Percentiles rank a stretch among this genome's conserved stretches.
Conservation (phyloP, 2,113 vertebrate genomes). For the Connochaetes taurinus region DNA sequence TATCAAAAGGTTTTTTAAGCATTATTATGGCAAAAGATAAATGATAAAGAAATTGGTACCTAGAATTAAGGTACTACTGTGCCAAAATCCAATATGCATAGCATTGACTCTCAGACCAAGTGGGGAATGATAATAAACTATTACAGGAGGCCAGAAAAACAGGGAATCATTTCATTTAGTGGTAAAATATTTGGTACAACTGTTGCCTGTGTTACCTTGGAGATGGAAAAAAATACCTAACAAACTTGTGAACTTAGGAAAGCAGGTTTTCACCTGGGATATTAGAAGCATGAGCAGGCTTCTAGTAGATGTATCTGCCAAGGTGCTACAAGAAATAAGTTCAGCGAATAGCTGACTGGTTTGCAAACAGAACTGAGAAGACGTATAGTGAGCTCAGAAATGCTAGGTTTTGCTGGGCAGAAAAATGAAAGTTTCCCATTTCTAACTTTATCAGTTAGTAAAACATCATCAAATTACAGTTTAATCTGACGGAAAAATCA, state of each 20-base stretch:
- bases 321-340: background rate
- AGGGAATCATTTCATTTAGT: background rate
- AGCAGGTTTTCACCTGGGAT: background rate
- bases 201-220: background rate
- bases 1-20: background rate
- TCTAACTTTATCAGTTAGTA: background rate
- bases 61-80: background rate
- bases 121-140: background rate
- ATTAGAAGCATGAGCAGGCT: background rate
- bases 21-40: background rate
- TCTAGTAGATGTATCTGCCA: background rate
- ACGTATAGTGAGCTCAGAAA: background rate
- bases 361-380: background rate
- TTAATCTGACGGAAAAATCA: background rate
- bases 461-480: background rate
- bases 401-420: background rate
- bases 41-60: background rate
- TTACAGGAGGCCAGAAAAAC: background rate
- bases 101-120: background rate
- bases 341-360: background rate
- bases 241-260: background rate
- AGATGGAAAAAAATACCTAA: background rate
- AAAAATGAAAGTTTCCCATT: background rate
- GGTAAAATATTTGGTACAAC: background rate
- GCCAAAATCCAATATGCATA: background rate